Base-by-base conservation (phyloP, 2,113 vertebrate species). In the Sylvia atricapilla region DNA sequence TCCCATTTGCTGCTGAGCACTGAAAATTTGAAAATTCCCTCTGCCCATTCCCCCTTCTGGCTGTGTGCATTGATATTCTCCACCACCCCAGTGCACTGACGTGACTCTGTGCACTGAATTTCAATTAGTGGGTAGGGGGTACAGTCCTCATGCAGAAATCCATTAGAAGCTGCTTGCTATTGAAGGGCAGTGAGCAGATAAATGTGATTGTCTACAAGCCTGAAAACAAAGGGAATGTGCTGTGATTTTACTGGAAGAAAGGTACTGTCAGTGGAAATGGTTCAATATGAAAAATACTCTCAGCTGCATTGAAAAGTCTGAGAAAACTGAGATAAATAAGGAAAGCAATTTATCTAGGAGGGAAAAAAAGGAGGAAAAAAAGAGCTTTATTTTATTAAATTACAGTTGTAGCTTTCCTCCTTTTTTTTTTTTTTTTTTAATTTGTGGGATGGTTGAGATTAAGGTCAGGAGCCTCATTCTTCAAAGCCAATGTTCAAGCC, bases 41-140 rank as follows among this genome's bases (percentile, higher is more conserved):
- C 46, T 80, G 35, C 35, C 33, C 3, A 0, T 27, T 94, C 55
- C 28, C 31, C 35, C 28, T 83, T 58, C 79, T 23, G 66, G 21
- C 59, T 91, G 55, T 11, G 6, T 46, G 56, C 95, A 96, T 96
- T 97, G 92, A 60, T 90, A 96, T 97, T 96, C 97, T 69, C 75
- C 79, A 70, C 96, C 91, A 94, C 10, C 73, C 41, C 43, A 15
- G 84, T 87, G 94, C 73, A 63, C 68, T 90, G 95, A 89, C 72
- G 84, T 89, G 86, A 31, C 55, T 89, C 86, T 64, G 91, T 94
- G 95, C 47, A 7, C 74, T 90, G 93, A 81, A 94, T 96, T 93
- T 97, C 87, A 96, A 97, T 96, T 46, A 95, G 83, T 43, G 74
- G 39, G 76, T 46, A 89, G 72, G 88, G 88, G 93, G 85, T 64